These are phyloP conservation scores for Gila orcuttii DNA, from an alignment of 2,113 vertebrate genomes.

Conservation along the genomic window DNA sequence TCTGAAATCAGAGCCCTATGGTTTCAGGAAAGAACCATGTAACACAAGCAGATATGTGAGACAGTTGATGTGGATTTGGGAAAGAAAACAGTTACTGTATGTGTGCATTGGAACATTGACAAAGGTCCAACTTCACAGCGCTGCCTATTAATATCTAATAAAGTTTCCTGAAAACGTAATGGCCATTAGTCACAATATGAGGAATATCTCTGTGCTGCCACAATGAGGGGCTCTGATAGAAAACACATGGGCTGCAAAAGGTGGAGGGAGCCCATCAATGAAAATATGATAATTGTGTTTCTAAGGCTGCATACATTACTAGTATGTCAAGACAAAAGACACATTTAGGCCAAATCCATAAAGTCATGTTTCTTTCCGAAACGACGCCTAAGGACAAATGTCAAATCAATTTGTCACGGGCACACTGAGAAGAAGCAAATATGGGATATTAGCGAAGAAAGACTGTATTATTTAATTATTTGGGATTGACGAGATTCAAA, in stretches of 20 bases:
- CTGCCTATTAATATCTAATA: slow-evolving; percentile 81
- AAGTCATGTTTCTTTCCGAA: slow-evolving; percentile 41
- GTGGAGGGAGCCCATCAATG: slow-evolving; percentile 68
- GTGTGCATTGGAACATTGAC: slow-evolving; percentile 43
- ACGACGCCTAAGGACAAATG: slow-evolving; percentile 45
- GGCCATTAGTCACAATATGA: slow-evolving; percentile 75
- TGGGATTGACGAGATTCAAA: not conserved
- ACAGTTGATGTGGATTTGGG: not conserved
- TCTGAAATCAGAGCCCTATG: not conserved
- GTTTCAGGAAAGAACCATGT: not conserved
- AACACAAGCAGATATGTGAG: not conserved
- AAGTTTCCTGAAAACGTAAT: slow-evolving; percentile 79
- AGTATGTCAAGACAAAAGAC: slow-evolving; percentile 43
- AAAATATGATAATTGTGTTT: slow-evolving; percentile 62
- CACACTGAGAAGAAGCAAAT: slow-evolving; percentile 48
- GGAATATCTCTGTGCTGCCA: slow-evolving; percentile 77
- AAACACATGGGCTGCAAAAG: slow-evolving; percentile 82
- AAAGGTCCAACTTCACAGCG: slow-evolving; percentile 67
- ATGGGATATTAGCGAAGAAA: slow-evolving; percentile 29
- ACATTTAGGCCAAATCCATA: slow-evolving; percentile 48
- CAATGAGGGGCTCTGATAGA: slow-evolving; percentile 77
- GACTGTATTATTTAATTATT: slow-evolving; percentile 10
- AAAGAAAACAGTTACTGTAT: not conserved
- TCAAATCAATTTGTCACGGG: slow-evolving; percentile 33
- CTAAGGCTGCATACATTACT: slow-evolving; percentile 55